Base-by-base conservation (phyloP, 2,888 invertebrate genomes). In the Sicus ferrugineus region DNA sequence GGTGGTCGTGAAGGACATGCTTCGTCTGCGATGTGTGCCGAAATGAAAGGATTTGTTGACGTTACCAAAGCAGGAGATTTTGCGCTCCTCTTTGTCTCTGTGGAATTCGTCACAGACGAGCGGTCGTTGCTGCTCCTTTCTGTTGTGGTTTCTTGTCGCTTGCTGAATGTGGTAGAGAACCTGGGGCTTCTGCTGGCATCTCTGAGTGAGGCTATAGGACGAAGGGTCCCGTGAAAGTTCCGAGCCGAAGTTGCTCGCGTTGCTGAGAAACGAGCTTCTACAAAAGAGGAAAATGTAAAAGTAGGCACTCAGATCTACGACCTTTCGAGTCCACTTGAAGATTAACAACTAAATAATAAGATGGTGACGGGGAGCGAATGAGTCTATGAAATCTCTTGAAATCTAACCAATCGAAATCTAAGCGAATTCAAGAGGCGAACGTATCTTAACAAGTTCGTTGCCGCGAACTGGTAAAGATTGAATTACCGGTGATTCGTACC, bases 211-310 rank as follows among this genome's bases (percentile, higher is more conserved):
- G 66, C 73, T 75, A 62, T 70, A 68, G 0, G 81, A 69, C 9
- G 78, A 81, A 2, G 82, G 78, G 75, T 85, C 85, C 19, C 81
- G 71, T 0, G 85, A 83, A 9, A 85, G 72, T 26, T 85, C 84
- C 1, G 84, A 85, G 58, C 83, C 82, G 72, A 84, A 84, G 65
- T 82, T 84, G 67, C 84, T 85, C 52, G 83, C 80, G 61, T 79
- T 80, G 70, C 80, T 81, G 34, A 77, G 72, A 63, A 77, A 74
- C 26, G 78, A 77, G 67, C 77, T 78, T 72, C 80, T 78, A 31
- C 9, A 72, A 56, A 48, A 64, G n/a, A n/a, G n/a, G 46, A 14
- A 26, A 63, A 19, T 42, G 5, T 9, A 42, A 3, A 9, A n/a
- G 3, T 42, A 42, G n/a, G n/a, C n/a, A n/a, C n/a, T n/a, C n/a